Conservation (phyloP, 2,113 vertebrate genomes). For the Dromiciops gliroides region DNA sequence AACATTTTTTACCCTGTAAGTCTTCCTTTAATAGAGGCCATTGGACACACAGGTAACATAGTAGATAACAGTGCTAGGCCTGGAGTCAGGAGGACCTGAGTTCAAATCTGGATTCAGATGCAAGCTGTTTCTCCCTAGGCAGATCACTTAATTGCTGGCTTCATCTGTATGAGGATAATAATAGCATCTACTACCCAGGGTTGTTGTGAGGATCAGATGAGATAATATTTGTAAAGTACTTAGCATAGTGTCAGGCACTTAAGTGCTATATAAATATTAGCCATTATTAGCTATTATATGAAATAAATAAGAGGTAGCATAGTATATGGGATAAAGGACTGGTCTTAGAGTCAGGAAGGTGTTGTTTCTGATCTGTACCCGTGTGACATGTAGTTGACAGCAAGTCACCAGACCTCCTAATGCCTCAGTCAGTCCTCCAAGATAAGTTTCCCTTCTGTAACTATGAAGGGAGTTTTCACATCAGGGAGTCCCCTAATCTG, state of each 20-base stretch:
- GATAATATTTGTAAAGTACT: too few relatives aligned
- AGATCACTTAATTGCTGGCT: not conserved
- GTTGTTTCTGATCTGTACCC: not conserved
- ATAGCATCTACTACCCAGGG: not conserved
- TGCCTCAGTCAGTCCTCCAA: not conserved
- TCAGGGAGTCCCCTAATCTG: not conserved
- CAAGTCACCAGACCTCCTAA: not conserved
- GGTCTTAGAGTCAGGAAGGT: not conserved
- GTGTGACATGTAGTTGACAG: not conserved
- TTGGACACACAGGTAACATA: not conserved
- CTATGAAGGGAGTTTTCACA: not conserved
- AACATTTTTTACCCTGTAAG: not conserved
- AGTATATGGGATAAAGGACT: not conserved
- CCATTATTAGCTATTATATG: not conserved
- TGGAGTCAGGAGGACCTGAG: too few relatives aligned
- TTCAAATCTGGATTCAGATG: too few relatives aligned
- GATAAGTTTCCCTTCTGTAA: not conserved
- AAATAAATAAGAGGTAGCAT: not conserved
- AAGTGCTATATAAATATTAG: not conserved
- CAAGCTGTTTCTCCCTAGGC: not conserved
- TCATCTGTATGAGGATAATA: not conserved
- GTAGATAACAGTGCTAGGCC: not conserved
- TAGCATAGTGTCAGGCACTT: too few relatives aligned
- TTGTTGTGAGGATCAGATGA: not conserved
- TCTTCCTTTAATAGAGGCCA: not conserved